phyloP scores from a whole-genome alignment of 2,888 invertebrate species.

The Dione vanillae region DNA sequence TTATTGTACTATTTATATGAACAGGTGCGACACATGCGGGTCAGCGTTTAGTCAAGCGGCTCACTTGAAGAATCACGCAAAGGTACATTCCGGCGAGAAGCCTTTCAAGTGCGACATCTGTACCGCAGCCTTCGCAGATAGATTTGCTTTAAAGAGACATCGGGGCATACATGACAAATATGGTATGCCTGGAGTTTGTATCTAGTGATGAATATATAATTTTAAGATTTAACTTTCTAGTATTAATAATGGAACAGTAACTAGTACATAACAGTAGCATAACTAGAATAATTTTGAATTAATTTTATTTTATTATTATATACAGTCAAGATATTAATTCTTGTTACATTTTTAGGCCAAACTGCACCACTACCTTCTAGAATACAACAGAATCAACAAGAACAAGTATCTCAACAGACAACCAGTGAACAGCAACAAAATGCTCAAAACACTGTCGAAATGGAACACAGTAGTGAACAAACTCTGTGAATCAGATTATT shows the following conservation, averaged over 20 bases:
- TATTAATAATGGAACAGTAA: too few relatives aligned
- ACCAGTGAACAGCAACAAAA: conserved; percentile 61
- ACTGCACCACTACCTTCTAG: conserved; percentile 77
- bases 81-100: conserved; percentile 92
- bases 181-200: conserved; percentile 69
- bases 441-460: conserved; percentile 65
- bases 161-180: conserved; percentile 95
- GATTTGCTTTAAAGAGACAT: conserved; percentile 93
- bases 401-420: conserved; percentile 53
- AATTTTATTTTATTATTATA: too few relatives aligned
- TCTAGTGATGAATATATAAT: too few relatives aligned
- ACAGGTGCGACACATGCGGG: conserved; percentile 93
- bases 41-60: conserved; percentile 95
- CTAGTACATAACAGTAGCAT: too few relatives aligned
- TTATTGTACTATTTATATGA: not conserved
- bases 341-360: conserved; percentile 64
- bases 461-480: conserved; percentile 67
- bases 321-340: not conserved
- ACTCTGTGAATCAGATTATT: conserved; percentile 63
- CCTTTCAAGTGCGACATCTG: conserved; percentile 93
- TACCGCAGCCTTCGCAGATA: conserved; percentile 93
- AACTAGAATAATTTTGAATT: too few relatives aligned
- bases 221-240: too few relatives aligned
- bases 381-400: conserved; percentile 72
- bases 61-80: conserved; percentile 94